These are phyloP conservation scores for Zalophus californianus DNA, from an alignment of 2,797 vertebrate genomes.

Conservation along the genomic window DNA sequence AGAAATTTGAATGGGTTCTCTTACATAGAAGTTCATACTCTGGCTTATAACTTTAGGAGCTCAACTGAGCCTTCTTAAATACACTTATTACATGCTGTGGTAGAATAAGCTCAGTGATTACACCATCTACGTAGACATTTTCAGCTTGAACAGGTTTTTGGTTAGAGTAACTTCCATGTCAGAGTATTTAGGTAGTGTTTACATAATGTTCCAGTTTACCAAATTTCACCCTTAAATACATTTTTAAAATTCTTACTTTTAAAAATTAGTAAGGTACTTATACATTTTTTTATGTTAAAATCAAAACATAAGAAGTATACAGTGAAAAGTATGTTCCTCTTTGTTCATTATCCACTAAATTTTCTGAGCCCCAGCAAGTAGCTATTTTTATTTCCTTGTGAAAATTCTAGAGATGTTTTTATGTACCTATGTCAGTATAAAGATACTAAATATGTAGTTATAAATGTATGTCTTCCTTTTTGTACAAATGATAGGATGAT, in stretches of 20 bases:
- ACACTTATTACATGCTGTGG: neutral
- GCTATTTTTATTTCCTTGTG: constrained; percentile 27
- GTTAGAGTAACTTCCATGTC: neutral
- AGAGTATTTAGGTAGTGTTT: neutral
- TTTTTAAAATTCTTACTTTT: neutral
- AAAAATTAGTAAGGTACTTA: constrained; percentile 18
- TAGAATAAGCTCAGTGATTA: constrained; percentile 55
- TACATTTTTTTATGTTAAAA: neutral
- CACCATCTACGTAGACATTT: neutral
- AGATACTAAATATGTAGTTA: neutral
- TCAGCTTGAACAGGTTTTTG: constrained; percentile 48
- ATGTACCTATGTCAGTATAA: neutral
- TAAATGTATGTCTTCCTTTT: neutral
- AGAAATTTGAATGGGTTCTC: constrained; percentile 36
- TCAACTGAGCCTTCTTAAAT: constrained; percentile 43
- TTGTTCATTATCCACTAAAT: neutral
- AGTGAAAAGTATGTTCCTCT: neutral
- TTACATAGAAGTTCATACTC: constrained; percentile 57
- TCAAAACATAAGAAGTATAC: neutral
- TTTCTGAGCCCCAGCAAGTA: neutral
- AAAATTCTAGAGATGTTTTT: constrained; percentile 22
- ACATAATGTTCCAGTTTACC: constrained; percentile 7
- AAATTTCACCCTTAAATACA: constrained; percentile 3
- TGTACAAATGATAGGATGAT: neutral
- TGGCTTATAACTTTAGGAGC: constrained; percentile 32